Conservation (phyloP, 2,888 invertebrate genomes). For the Hofmannophila pseudospretella region DNA sequence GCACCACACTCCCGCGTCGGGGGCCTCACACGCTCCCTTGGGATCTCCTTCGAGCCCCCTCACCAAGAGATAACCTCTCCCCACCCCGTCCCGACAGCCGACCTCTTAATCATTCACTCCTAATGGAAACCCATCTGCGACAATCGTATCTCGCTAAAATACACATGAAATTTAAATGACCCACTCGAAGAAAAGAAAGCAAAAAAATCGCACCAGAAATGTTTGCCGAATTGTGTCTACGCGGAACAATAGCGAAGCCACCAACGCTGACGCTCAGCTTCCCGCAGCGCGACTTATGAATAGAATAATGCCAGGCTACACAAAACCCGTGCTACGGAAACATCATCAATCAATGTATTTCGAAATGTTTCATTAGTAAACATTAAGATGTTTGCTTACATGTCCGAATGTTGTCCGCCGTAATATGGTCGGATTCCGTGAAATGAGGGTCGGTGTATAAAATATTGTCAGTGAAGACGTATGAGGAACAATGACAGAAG, state of each 20-base stretch:
- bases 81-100: slow-evolving; percentile 21
- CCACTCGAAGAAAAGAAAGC: slow-evolving; percentile 41
- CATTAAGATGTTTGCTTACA: slow-evolving; percentile 78
- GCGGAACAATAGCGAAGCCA: slow-evolving; percentile 64
- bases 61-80: slow-evolving; percentile 27
- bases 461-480: slow-evolving; percentile 54
- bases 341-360: slow-evolving; percentile 73
- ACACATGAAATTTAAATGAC: slow-evolving; percentile 71
- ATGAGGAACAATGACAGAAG: slow-evolving; percentile 37
- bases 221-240: slow-evolving; percentile 60
- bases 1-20: slow-evolving; percentile 56
- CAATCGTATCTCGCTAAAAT: slow-evolving; percentile 44
- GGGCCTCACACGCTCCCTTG: slow-evolving; percentile 44
- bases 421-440: slow-evolving; percentile 63
- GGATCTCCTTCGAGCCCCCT: slow-evolving; percentile 25
- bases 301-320: slow-evolving; percentile 65
- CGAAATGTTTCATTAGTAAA: slow-evolving; percentile 77
- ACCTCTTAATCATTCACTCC: slow-evolving; percentile 70
- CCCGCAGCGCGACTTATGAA: slow-evolving; percentile 69
- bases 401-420: slow-evolving; percentile 63
- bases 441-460: slow-evolving; percentile 56
- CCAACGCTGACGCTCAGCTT: slow-evolving; percentile 61
- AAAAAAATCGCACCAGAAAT: slow-evolving; percentile 51
- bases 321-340: slow-evolving; percentile 60
- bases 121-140: slow-evolving; percentile 64